phyloP scores from a whole-genome alignment of 2,888 invertebrate species.

The Ichneumoninae sp. region DNA sequence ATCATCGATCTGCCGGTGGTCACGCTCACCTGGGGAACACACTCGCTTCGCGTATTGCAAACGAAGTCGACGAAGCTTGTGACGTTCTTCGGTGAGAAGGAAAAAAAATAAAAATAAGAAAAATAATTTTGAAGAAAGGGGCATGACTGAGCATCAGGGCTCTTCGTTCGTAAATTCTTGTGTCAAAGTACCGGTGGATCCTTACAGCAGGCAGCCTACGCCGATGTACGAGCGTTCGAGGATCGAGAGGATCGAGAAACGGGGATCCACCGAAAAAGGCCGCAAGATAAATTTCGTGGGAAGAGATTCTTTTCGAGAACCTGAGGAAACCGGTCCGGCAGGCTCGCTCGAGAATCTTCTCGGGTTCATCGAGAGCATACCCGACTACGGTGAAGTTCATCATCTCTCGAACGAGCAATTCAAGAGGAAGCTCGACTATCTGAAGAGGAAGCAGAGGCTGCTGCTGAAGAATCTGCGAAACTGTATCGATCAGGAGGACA shows the following conservation, averaged over 20 bases:
- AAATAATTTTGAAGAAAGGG: conserved; percentile 11
- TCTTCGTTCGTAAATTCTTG: conserved; percentile 90
- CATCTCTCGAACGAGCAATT: conserved; percentile 91
- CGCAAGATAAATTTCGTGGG: conserved; percentile 80
- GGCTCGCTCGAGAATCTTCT: conserved; percentile 87
- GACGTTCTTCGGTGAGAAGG: background rate
- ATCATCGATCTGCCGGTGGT: conserved; percentile 67
- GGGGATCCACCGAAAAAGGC: conserved; percentile 73
- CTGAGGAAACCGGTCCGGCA: conserved; percentile 61
- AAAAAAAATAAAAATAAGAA: conserved; percentile 20
- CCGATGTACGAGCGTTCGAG: conserved; percentile 88
- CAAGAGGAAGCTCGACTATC: conserved; percentile 88
- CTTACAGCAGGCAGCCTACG: conserved; percentile 89
- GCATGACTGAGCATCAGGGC: conserved; percentile 86
- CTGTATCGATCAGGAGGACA: conserved; percentile 81
- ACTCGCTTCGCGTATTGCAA: conserved; percentile 26
- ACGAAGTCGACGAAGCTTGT: conserved; percentile 2
- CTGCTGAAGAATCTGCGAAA: conserved; percentile 81
- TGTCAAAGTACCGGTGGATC: conserved; percentile 90
- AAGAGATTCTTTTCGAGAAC: conserved; percentile 47
- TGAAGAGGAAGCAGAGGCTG: conserved; percentile 88
- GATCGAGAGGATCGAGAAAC: conserved; percentile 64
- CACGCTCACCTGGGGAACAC: conserved; percentile 46
- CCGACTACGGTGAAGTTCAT: conserved; percentile 91
- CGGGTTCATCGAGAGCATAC: conserved; percentile 92